A percentile compares a stretch with the other conserved stretches of the same genome.
Conservation (phyloP, 2,113 vertebrate species). For the Myodes glareolus region DNA sequence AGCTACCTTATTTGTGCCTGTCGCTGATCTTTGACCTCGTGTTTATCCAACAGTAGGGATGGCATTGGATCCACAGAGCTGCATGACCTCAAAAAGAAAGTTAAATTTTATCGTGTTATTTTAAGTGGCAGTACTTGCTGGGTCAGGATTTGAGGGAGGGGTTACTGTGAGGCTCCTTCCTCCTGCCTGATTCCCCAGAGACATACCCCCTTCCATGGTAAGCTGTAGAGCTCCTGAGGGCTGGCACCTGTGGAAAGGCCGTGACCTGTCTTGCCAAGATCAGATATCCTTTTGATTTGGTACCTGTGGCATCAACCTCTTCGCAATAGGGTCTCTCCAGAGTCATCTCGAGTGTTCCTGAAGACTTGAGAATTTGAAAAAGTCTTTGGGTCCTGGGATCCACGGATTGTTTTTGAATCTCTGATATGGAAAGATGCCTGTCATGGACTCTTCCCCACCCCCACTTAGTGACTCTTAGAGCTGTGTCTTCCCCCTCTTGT, state of each 20-base stretch:
- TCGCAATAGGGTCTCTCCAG: not conserved
- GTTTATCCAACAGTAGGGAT: conserved; percentile 51
- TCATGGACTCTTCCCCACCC: not conserved
- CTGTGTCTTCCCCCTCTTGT: not conserved
- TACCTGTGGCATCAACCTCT: not conserved
- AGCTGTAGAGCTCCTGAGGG: not conserved
- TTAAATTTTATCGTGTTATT: conserved; percentile 48
- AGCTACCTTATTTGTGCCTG: not conserved
- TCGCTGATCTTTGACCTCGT: conserved; percentile 54
- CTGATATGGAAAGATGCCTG: not conserved
- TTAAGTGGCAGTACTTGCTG: not conserved
- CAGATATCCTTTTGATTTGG: conserved; percentile 6
- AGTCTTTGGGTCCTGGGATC: not conserved
- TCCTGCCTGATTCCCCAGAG: not conserved
- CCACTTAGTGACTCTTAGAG: not conserved
- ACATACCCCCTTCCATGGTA: not conserved
- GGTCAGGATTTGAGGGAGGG: conserved; percentile 26
- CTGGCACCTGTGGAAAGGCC: not conserved
- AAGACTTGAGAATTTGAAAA: conserved; percentile 6
- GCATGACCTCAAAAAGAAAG: conserved; percentile 42
- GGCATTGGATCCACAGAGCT: conserved; percentile 23
- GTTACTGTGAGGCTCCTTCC: not conserved
- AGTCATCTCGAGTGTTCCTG: not conserved
- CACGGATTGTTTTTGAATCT: not conserved
- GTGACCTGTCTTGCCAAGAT: not conserved